A percentile compares a stretch with the other conserved stretches of the same genome.
Evolutionary conservation across 2,888 invertebrate genomes (phyloP).

Genomic region (Parnassius glacialis): DNA sequence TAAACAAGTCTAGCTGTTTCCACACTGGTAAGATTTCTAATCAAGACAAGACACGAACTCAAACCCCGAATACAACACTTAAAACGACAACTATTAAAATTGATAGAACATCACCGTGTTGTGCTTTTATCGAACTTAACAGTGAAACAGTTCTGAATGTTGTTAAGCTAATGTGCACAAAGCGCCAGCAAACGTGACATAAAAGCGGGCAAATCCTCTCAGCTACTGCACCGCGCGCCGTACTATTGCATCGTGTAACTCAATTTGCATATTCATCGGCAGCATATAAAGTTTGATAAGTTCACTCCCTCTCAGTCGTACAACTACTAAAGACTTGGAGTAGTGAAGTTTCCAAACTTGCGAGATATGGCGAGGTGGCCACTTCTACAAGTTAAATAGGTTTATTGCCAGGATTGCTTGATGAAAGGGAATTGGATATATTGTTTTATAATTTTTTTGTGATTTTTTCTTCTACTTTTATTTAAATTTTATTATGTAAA

Average conservation of each 20-base stretch:
- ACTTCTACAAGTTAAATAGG: constrained; percentile 16
- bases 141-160: neutral
- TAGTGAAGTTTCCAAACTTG: constrained; percentile 7
- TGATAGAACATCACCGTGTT: too few species aligned
- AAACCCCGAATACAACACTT: too few species aligned
- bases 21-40: too few species aligned
- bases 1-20: too few species aligned
- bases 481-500: too few species aligned
- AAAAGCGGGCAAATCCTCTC: constrained; percentile 3
- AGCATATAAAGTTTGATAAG: constrained; percentile 29
- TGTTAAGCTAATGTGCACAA: constrained; percentile 5
- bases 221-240: constrained; percentile 18
- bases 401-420: constrained; percentile 9
- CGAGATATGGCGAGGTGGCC: constrained; percentile 18
- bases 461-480: too few species aligned
- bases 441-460: neutral
- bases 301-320: constrained; percentile 20
- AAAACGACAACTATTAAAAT: too few species aligned
- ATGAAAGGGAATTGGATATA: neutral
- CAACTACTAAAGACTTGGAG: constrained; percentile 2
- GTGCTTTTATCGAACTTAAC: neutral
- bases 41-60: too few species aligned
- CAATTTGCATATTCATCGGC: constrained; percentile 33
- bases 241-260: constrained; percentile 28
- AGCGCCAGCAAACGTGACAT: neutral